Conservation (phyloP, 2,888 invertebrate species). For the Ormyrus labotus region DNA sequence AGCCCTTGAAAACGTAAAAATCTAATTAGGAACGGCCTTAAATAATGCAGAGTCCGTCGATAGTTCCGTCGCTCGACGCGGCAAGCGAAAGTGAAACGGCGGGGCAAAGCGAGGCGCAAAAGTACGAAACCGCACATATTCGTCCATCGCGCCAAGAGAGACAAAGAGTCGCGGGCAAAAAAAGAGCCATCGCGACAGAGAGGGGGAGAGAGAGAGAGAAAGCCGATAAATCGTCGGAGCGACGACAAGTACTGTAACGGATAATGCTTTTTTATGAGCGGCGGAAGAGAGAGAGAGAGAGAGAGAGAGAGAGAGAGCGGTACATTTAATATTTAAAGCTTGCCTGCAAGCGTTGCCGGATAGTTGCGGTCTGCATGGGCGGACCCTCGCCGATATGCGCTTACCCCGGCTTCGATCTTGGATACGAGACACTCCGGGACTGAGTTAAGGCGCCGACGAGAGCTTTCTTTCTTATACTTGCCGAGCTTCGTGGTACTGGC, state of each 20-base stretch:
- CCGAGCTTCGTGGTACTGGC: no score
- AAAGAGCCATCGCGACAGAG: background rate
- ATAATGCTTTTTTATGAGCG: background rate
- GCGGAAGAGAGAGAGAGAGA: constrained; percentile 7
- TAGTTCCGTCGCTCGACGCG: background rate
- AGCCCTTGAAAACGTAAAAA: background rate
- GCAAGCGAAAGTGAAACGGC: constrained; percentile 4
- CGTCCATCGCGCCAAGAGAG: constrained; percentile 26
- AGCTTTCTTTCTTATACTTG: no score
- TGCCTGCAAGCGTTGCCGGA: constrained; percentile 69
- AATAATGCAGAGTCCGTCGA: no score
- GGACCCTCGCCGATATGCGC: background rate
- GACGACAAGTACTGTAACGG: background rate
- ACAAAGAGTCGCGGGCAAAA: constrained; percentile 41
- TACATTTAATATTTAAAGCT: constrained; percentile 75
- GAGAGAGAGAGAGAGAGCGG: constrained; percentile 55
- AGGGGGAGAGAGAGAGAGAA: constrained; percentile 10
- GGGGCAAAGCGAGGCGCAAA: constrained; percentile 51
- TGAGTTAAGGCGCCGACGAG: no score
- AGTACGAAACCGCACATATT: constrained; percentile 55
- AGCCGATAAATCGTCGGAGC: constrained; percentile 7
- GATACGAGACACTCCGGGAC: no score
- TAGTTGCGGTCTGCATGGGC: constrained; percentile 70
- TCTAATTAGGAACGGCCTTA: no score
- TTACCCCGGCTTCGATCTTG: no score